Conservation (phyloP, 2,113 vertebrate species). For the Corythornis cristatus region DNA sequence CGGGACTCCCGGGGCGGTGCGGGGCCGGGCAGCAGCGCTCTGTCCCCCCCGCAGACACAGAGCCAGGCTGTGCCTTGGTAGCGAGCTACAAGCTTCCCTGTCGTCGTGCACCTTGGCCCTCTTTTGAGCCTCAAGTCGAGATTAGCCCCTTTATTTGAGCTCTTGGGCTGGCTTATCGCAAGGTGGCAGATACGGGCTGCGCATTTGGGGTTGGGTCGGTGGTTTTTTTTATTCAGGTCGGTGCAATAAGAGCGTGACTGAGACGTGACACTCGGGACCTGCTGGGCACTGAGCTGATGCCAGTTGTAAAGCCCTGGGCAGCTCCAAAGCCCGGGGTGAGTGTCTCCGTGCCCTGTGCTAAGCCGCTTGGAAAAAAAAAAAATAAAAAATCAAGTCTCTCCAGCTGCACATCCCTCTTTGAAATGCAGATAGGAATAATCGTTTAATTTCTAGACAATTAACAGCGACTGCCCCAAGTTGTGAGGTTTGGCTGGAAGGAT, state of each 20-base stretch:
- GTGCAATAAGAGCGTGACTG: background rate
- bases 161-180: fast-evolving
- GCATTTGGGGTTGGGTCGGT: background rate
- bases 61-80: fast-evolving
- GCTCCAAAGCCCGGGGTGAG: background rate
- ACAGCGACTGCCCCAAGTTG: background rate
- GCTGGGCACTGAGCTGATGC: background rate
- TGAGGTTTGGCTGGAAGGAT: background rate
- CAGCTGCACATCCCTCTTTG: background rate
- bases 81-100: fast-evolving
- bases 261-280: background rate
- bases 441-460: conserved; percentile 46
- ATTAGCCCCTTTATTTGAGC: background rate
- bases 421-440: conserved; percentile 19
- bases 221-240: background rate
- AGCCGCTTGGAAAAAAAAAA: background rate
- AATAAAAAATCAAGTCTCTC: background rate
- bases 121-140: background rate
- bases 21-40: background rate
- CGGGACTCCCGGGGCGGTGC: background rate
- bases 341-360: background rate
- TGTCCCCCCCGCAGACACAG: no score
- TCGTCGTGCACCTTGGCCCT: fast-evolving
- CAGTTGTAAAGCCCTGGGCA: background rate
- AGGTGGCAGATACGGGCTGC: background rate